Conservation (phyloP, 2,888 invertebrate species). For the Cordilura impudica region DNA sequence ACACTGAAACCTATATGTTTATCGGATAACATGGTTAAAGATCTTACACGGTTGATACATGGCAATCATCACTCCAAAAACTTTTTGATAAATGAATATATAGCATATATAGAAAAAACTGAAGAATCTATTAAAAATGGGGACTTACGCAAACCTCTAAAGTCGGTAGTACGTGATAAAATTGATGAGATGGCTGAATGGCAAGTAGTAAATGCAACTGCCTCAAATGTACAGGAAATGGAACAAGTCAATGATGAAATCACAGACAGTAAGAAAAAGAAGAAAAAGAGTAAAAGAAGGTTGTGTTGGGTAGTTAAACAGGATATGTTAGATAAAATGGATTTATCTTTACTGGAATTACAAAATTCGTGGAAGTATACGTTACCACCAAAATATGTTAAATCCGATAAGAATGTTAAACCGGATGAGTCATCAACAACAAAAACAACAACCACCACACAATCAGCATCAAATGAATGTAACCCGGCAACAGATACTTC, state of each 20-base stretch:
- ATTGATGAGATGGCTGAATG: conserved; percentile 82
- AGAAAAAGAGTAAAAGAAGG: conserved; percentile 78
- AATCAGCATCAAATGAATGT: neutral
- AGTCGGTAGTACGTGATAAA: conserved; percentile 78
- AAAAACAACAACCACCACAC: neutral
- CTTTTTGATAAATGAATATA: conserved; percentile 82
- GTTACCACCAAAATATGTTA: conserved; percentile 70
- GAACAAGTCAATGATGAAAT: conserved; percentile 2
- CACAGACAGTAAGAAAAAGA: conserved; percentile 61
- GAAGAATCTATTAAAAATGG: conserved; percentile 66
- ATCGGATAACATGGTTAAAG: conserved; percentile 80
- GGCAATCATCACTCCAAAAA: conserved; percentile 81
- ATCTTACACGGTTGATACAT: conserved; percentile 83
- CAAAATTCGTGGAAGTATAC: conserved; percentile 81
- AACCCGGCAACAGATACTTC: conserved; percentile 1
- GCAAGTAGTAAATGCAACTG: conserved; percentile 79
- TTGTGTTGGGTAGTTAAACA: conserved; percentile 84
- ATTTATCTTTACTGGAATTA: conserved; percentile 78
- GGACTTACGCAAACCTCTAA: conserved; percentile 74
- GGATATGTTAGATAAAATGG: conserved; percentile 80
- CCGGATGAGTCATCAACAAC: conserved; percentile 26
- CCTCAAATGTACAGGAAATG: conserved; percentile 70
- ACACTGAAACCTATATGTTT: conserved; percentile 76
- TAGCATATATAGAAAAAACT: conserved; percentile 79
- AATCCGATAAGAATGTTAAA: conserved; percentile 45